Percentiles rank a stretch among this genome's conserved stretches.
Conservation (phyloP, 2,113 vertebrate genomes). For the Rhagologus leucostigma region DNA sequence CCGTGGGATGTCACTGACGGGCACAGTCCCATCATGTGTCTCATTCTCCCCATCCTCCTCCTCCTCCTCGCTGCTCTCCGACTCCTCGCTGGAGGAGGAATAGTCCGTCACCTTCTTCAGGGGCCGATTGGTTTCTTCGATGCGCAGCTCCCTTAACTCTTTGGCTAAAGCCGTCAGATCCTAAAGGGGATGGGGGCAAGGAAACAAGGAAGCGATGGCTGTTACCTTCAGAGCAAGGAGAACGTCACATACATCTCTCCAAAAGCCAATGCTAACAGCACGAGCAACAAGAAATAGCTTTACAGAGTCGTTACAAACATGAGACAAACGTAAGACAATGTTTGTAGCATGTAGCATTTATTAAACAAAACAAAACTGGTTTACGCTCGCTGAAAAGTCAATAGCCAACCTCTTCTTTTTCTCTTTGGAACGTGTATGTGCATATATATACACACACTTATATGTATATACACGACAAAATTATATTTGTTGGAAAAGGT, state of each 20-base stretch:
- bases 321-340: slow-evolving; percentile 72
- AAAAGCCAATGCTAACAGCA: slow-evolving; percentile 70
- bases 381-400: slow-evolving; percentile 67
- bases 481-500: slow-evolving; percentile 69
- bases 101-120: slow-evolving; percentile 98
- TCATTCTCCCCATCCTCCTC: slow-evolving; percentile 92
- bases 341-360: slow-evolving; percentile 72
- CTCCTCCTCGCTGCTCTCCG: slow-evolving; percentile 90
- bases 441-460: slow-evolving; percentile 53
- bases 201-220: neutral
- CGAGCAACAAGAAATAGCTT: slow-evolving; percentile 72
- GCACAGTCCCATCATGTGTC: slow-evolving; percentile 88
- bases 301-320: slow-evolving; percentile 70
- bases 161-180: slow-evolving; percentile 96
- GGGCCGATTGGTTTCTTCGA: slow-evolving; percentile 91
- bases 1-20: slow-evolving; percentile 96
- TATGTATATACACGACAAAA: slow-evolving; percentile 61
- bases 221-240: neutral
- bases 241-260: slow-evolving; percentile 7
- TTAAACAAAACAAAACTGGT: slow-evolving; percentile 72
- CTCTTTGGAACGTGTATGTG: slow-evolving; percentile 61
- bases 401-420: slow-evolving; percentile 63
- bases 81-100: slow-evolving; percentile 97
- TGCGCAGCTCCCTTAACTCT: slow-evolving; percentile 92
- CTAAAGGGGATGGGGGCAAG: slow-evolving; percentile 69